A percentile compares a stretch with the other conserved stretches of the same genome.
phyloP scores from a whole-genome alignment of 2,113 vertebrate species.

The Tupaia chinensis region DNA sequence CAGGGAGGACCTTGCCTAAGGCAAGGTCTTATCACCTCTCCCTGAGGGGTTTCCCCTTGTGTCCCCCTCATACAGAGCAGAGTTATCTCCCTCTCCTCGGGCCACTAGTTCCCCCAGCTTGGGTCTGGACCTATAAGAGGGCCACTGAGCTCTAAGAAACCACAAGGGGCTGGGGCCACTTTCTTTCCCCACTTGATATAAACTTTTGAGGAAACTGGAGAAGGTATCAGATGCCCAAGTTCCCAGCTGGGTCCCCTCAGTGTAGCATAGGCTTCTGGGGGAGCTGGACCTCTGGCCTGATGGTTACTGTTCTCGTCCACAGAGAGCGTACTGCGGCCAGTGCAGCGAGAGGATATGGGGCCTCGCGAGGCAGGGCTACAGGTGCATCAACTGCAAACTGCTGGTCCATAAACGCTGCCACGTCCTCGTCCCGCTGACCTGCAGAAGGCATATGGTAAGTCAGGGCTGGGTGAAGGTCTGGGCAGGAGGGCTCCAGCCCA shows the following conservation, averaged over 20 bases:
- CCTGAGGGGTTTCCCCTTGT: accelerated
- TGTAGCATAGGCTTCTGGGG: accelerated
- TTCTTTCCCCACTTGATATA: accelerated
- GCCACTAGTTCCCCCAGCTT: too few relatives aligned
- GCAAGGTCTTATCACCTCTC: neutral
- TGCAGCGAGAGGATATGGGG: slow-evolving; percentile 99
- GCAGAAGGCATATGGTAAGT: slow-evolving; percentile 99
- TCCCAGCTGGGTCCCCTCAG: accelerated
- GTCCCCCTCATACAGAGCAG: neutral
- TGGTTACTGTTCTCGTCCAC: accelerated
- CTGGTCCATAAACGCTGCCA: slow-evolving; percentile 99
- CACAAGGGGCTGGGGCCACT: accelerated
- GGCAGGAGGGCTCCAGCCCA: neutral
- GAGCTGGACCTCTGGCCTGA: neutral
- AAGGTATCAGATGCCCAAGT: accelerated
- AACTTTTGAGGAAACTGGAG: too few relatives aligned
- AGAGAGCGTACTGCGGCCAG: slow-evolving; percentile 98
- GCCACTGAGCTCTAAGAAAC: accelerated
- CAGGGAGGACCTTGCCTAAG: neutral
- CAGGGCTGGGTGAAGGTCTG: accelerated
- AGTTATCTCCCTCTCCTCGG: too few relatives aligned
- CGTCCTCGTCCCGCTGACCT: slow-evolving; percentile 96
- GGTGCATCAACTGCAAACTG: slow-evolving; percentile 98
- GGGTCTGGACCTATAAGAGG: neutral
- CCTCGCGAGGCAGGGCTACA: slow-evolving; percentile 97